A percentile compares a stretch with the other conserved stretches of the same genome.
phyloP scores from a whole-genome alignment of 2,113 vertebrate genomes.

The Anhinga rufa region DNA sequence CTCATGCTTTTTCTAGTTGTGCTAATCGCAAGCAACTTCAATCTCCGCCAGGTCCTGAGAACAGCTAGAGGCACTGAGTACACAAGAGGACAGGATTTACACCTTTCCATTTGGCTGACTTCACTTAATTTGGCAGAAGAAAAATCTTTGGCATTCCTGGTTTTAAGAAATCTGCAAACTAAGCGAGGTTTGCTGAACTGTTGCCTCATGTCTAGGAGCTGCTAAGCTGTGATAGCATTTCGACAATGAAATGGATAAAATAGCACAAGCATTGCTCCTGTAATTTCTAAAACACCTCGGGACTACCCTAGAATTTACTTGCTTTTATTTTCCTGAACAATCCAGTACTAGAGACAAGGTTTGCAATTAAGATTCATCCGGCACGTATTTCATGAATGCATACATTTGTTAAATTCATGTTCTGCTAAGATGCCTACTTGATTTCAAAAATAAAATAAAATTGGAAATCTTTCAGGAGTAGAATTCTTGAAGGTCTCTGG shows the following conservation, averaged over 20 bases:
- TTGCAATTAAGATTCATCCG: not conserved
- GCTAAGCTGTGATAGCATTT: not conserved
- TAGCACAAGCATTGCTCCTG: not conserved
- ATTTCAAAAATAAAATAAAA: not conserved
- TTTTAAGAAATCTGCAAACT: not conserved
- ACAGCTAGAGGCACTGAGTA: not conserved
- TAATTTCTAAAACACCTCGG: not conserved
- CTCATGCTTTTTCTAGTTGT: not conserved
- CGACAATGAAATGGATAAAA: not conserved
- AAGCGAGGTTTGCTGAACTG: not conserved
- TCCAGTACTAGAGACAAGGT: not conserved
- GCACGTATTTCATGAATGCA: not conserved
- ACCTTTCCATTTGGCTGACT: slow-evolving; percentile 39
- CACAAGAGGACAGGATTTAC: not conserved
- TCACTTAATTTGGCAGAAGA: not conserved
- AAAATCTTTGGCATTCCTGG: not conserved
- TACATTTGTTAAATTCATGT: not conserved
- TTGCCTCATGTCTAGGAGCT: not conserved
- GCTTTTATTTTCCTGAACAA: not conserved
- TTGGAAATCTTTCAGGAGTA: not conserved
- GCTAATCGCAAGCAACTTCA: not conserved
- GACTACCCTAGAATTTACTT: not conserved
- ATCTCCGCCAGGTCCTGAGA: not conserved
- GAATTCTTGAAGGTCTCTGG: not conserved
- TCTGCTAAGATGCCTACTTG: not conserved